Percentiles rank a stretch among this genome's conserved stretches.
These are phyloP conservation scores for Protodeltote pygarga DNA, from an alignment of 2,888 invertebrate species.

Conservation along the genomic window DNA sequence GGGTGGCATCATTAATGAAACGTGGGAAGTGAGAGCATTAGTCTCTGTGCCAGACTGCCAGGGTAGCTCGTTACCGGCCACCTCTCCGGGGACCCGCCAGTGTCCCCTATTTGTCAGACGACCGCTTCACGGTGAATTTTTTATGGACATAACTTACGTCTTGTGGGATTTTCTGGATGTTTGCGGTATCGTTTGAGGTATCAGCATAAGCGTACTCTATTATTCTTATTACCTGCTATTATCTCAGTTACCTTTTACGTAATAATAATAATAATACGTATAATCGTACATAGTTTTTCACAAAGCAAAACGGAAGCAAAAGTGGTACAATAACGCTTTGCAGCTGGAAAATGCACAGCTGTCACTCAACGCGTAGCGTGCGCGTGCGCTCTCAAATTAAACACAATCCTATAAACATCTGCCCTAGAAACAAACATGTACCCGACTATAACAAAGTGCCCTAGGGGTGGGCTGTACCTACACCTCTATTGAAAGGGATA, in stretches of 20 bases:
- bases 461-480: conserved; percentile 39
- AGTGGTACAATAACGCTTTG: conserved; percentile 37
- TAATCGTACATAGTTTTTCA: too few species aligned
- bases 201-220: conserved; percentile 27
- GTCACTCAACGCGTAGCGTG: conserved; percentile 49
- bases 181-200: conserved; percentile 38
- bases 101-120: conserved; percentile 65
- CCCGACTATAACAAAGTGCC: conserved; percentile 33
- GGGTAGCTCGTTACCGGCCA: conserved; percentile 61
- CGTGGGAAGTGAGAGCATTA: conserved; percentile 69
- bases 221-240: not conserved
- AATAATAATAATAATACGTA: too few species aligned
- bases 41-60: conserved; percentile 50
- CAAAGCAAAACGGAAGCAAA: conserved; percentile 26
- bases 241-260: too few species aligned
- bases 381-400: conserved; percentile 66
- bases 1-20: conserved; percentile 60
- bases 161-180: conserved; percentile 36
- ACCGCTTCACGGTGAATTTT: conserved; percentile 62
- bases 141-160: conserved; percentile 55
- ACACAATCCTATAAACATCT: conserved; percentile 70
- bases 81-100: conserved; percentile 61
- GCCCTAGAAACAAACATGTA: conserved; percentile 73
- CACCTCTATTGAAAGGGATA: not conserved
- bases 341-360: conserved; percentile 49